Percentiles rank a stretch among this genome's conserved stretches.
Evolutionary conservation across 2,888 invertebrate genomes (phyloP).

Genomic region (Frankliniella intonsa): DNA sequence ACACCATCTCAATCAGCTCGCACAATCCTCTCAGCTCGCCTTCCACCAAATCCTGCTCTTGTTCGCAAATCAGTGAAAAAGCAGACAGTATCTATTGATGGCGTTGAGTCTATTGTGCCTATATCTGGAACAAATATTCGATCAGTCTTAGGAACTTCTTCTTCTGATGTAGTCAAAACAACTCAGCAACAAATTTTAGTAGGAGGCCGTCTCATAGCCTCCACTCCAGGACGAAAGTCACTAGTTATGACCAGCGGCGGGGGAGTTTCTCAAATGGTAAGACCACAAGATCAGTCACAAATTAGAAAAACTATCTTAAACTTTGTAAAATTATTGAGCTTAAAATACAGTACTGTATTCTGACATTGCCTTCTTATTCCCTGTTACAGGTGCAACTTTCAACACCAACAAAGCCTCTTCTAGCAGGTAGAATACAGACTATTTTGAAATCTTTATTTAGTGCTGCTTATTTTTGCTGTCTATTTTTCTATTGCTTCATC

Average conservation of each 20-base stretch:
- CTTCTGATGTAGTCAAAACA: not conserved
- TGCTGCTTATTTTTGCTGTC: not conserved
- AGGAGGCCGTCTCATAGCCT: not conserved
- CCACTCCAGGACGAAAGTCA: not conserved
- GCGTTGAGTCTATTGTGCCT: not conserved
- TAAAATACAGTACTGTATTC: not conserved
- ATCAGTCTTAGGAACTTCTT: not conserved
- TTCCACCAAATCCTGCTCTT: not conserved
- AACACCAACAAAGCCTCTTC: not conserved
- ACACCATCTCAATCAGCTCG: not conserved
- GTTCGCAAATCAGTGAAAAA: not conserved
- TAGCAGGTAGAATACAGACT: not conserved
- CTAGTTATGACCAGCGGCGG: slow-evolving; percentile 13
- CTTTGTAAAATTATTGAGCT: not conserved
- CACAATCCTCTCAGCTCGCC: not conserved
- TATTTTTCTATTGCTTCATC: not conserved
- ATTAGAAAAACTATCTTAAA: not conserved
- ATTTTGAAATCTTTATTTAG: not conserved
- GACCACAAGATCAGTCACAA: not conserved
- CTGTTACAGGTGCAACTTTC: not conserved
- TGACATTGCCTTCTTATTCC: not conserved
- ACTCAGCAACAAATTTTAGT: not conserved
- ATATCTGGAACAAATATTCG: not conserved
- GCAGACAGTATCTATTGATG: not conserved
- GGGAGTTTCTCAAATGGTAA: not conserved